Evolutionary conservation across 2,797 vertebrate genomes (phyloP), one percentile per base, ranked within the genome.

Genomic region (Schizopygopsis pylzovi): DNA sequence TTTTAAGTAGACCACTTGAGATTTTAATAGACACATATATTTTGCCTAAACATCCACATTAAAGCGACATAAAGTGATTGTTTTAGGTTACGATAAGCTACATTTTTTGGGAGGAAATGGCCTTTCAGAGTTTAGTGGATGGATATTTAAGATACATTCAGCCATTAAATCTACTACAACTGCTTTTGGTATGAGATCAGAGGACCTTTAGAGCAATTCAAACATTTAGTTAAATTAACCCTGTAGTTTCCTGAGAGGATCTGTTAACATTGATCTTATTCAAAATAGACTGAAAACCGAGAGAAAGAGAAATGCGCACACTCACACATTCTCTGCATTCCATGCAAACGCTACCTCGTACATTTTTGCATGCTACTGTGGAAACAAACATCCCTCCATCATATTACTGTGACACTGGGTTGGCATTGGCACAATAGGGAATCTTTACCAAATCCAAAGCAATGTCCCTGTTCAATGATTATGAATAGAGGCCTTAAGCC

Each of bases 301-400:
- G 79, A 79, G 89, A 90, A 85, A 87, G n/a, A 87, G 79, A 92
- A 94, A 95, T 93, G 91, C 92, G 94, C 92, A 89, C 90, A 89
- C 89, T 88, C 89, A 83, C 84, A 90, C 93, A 95, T 95, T 95
- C 94, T 91, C 90, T 86, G 85, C 91, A 95, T 94, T 93, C 94
- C 92, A 92, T 87, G 78, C 88, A 87, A 87, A 90, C 73, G 45
- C 87, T 89, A 68, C 87, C 90, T 85, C 82, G 73, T 88, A 90
- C 85, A 93, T 93, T 94, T 94, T 94, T 92, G 52, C 37, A 91
- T 92, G 92, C 82, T 93, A 88, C 91, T 86, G 91, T 89, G 90
- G 87, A 92, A 90, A 92, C 92, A 93, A 93, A 91, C 90, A 90
- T 92, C 82, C 89, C 37, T 54, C 65, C 81, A 88, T 89, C 87